These are phyloP conservation scores for Anarsia innoxiella DNA, from an alignment of 2,888 invertebrate species.

Conservation along the genomic window DNA sequence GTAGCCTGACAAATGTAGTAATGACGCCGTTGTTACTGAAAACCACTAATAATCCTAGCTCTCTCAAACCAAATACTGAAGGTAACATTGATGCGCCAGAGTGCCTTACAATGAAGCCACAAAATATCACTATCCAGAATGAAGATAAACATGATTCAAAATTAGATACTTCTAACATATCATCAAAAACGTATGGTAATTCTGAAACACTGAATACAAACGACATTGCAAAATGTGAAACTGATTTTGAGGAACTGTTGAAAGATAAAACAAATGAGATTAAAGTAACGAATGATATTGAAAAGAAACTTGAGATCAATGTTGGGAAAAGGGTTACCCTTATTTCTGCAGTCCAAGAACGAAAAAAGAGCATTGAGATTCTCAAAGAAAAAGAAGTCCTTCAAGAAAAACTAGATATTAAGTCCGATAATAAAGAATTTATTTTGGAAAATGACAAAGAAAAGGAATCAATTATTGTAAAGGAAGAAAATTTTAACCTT, in stretches of 20 bases:
- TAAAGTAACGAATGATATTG: slow-evolving; percentile 57
- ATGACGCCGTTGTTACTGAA: slow-evolving; percentile 57
- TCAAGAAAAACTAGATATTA: not conserved
- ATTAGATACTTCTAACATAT: slow-evolving; percentile 17
- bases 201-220: too few relatives aligned
- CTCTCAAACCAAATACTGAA: slow-evolving; percentile 41
- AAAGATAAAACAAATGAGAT: slow-evolving; percentile 70
- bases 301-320: slow-evolving; percentile 59
- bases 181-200: slow-evolving; percentile 16
- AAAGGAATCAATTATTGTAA: not conserved
- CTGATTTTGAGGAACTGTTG: slow-evolving; percentile 67
- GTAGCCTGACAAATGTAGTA: slow-evolving; percentile 46
- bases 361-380: slow-evolving; percentile 22
- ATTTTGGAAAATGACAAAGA: not conserved
- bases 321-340: slow-evolving; percentile 52
- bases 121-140: slow-evolving; percentile 24
- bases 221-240: slow-evolving; percentile 47
- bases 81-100: slow-evolving; percentile 34
- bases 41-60: slow-evolving; percentile 33
- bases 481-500: not conserved
- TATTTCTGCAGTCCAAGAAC: slow-evolving; percentile 32
- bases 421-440: not conserved
- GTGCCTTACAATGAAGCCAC: slow-evolving; percentile 14
- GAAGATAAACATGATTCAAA: slow-evolving; percentile 25
- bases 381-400: slow-evolving; percentile 17